Evolutionary conservation across 2,797 vertebrate species (phyloP).

Genomic region (Uromys caudimaculatus): DNA sequence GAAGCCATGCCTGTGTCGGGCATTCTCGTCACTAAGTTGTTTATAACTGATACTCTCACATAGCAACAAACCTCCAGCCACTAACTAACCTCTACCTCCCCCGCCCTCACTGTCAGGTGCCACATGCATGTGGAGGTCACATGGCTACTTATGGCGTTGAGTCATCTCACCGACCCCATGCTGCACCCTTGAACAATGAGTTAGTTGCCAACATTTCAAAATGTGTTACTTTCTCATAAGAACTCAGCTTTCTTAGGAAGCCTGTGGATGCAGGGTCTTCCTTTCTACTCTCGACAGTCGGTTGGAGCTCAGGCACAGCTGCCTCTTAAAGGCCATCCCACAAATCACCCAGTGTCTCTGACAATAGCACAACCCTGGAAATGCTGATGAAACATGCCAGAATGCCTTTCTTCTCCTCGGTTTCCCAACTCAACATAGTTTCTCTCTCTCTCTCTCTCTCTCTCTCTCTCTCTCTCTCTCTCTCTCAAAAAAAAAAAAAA

Average conservation of each 20-base stretch:
- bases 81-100: not conserved
- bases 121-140: not conserved
- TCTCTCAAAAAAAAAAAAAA: not conserved
- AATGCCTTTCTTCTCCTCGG: not conserved
- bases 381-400: not conserved
- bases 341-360: not conserved
- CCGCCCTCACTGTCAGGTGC: no score
- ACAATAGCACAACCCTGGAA: not conserved
- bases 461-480: not conserved
- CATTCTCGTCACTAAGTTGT: not conserved
- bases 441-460: not conserved
- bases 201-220: conserved; percentile 44
- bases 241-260: conserved; percentile 3
- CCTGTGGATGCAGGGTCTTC: not conserved
- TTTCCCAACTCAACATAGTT: not conserved
- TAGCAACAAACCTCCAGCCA: not conserved
- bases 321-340: not conserved
- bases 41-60: not conserved
- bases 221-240: not conserved
- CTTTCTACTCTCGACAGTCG: not conserved
- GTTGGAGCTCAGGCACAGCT: not conserved
- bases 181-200: not conserved
- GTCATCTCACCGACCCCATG: not conserved
- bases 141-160: not conserved
- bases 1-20: not conserved